Conservation (phyloP, 2,888 invertebrate genomes). For the Drosophila buzzatii region DNA sequence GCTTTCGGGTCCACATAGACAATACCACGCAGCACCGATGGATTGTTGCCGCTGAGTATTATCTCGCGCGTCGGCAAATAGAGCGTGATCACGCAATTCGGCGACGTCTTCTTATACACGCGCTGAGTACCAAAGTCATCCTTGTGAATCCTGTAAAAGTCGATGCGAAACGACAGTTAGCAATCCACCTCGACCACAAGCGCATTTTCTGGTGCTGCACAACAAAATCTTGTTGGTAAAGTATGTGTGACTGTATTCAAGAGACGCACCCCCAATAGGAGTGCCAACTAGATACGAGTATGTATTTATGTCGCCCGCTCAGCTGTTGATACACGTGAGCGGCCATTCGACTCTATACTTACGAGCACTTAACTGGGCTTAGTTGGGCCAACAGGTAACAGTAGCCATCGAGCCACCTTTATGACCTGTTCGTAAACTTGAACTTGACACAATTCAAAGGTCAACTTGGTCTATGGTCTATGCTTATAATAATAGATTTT, state of each 20-base stretch:
- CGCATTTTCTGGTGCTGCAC: constrained; percentile 3
- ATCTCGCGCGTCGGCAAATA: constrained; percentile 94
- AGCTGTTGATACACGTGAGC: no score
- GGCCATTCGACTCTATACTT: neutral
- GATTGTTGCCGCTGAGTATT: constrained; percentile 90
- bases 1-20: constrained; percentile 96
- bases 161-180: neutral
- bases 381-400: neutral
- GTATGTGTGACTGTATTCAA: constrained; percentile 3
- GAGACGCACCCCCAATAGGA: neutral
- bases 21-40: constrained; percentile 95
- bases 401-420: neutral
- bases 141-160: constrained; percentile 55
- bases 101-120: constrained; percentile 95
- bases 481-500: neutral
- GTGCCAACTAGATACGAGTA: neutral
- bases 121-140: constrained; percentile 85
- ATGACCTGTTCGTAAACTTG: neutral
- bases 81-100: constrained; percentile 93
- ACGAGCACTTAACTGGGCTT: neutral
- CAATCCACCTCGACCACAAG: neutral
- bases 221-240: constrained; percentile 11
- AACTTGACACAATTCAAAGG: neutral
- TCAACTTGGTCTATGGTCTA: neutral
- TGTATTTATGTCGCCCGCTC: no score